Evolutionary conservation across 2,797 vertebrate species (phyloP), one percentile per base, ranked within the genome.

Genomic region (Xyrichtys novacula): DNA sequence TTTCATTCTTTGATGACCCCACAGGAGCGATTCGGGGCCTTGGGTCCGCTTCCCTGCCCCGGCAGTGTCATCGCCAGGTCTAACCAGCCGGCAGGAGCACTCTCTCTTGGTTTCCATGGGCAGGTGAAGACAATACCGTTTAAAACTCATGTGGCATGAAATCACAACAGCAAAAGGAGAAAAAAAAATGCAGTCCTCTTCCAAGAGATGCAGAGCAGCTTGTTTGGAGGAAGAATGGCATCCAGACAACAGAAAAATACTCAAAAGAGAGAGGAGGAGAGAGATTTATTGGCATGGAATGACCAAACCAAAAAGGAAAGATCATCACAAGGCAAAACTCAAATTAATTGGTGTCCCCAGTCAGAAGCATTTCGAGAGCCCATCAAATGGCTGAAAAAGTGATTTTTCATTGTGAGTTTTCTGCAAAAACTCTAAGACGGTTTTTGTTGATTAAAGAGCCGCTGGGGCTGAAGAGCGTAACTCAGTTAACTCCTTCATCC

Each of bases 1-100:
- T 76, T 68, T 83, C 80, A 44, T 81, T 81, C 67, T 49, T 40
- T 31, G 1, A 46, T 66, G 75, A 79, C 44, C 78, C 75, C 62
- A 16, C 40, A 57, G 79, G 57, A 7, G 26, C 11, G 0, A 31
- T 42, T 55, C 47, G 7, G 42, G 42, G 58, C 65, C 54, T 23
- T 19, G 9, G 67, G 69, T 75, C 66, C 3, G 5, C 61, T 40
- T 56, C 34, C 54, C 72, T 5, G n/a, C 23, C 63, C 65, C 7
- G 11, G 11, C 67, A 14, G 60, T 34, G 72, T 74, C 59, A 71
- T 52, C 11, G 1, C 57, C 61, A 44, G 65, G 67, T 72, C 59
- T 20, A 19, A 73, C 53, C 1, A 19, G 40, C 46, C 28, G 6
- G 22, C 56, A 19, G 53, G 23, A 15, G 28, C 31, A 12, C n/a